Percentiles rank a stretch among this genome's conserved stretches.
phyloP scores from a whole-genome alignment of 2,888 invertebrate genomes.

The Agriotes lineatus region DNA sequence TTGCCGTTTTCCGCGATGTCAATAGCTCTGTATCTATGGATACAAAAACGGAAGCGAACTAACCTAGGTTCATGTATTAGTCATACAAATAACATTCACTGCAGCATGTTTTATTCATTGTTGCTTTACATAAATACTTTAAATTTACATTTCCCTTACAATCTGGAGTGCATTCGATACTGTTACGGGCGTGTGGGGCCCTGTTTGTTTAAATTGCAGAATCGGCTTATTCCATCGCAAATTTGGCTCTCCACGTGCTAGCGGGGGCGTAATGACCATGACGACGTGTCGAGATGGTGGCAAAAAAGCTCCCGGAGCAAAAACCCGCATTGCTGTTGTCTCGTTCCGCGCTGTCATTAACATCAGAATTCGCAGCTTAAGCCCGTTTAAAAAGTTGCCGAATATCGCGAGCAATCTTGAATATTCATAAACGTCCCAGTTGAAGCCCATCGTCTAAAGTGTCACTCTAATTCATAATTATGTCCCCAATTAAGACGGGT shows the following conservation, averaged over 20 bases:
- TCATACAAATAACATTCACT: slow-evolving; percentile 12
- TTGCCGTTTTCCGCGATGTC: too few relatives aligned
- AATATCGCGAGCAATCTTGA: slow-evolving; percentile 14
- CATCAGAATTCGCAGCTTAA: slow-evolving; percentile 9
- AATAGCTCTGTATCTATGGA: neutral
- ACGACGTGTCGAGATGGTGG: neutral
- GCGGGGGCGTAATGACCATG: slow-evolving; percentile 22
- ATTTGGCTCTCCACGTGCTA: too few relatives aligned
- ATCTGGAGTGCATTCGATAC: neutral
- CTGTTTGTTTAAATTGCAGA: neutral
- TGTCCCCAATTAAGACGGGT: slow-evolving; percentile 23
- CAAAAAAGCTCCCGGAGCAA: slow-evolving; percentile 19
- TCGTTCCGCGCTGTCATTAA: slow-evolving; percentile 2
- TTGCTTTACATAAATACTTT: neutral
- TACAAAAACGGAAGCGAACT: neutral
- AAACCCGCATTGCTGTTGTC: slow-evolving; percentile 12
- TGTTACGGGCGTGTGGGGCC: neutral
- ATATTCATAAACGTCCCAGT: slow-evolving; percentile 23
- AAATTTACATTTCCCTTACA: slow-evolving; percentile 19
- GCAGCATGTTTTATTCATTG: slow-evolving; percentile 13
- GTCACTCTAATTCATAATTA: slow-evolving; percentile 19
- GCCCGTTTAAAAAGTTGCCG: slow-evolving; percentile 12
- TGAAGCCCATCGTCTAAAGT: slow-evolving; percentile 18
- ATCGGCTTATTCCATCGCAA: neutral
- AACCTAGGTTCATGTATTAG: neutral